Evolutionary conservation across 2,797 vertebrate genomes (phyloP).

Genomic region (Graptemys geographica): DNA sequence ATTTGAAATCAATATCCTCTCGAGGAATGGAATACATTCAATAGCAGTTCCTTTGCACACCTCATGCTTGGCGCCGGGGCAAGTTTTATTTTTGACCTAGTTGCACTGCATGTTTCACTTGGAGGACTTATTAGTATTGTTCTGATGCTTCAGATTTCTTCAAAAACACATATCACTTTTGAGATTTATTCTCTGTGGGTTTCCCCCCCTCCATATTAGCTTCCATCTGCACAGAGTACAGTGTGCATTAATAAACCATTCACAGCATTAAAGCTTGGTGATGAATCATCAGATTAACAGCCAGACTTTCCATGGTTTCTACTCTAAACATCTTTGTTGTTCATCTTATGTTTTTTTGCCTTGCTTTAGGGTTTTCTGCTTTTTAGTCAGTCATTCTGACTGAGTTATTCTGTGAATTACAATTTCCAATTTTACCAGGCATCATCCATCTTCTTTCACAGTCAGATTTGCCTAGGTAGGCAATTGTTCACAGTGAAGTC

Average conservation of each 20-base stretch:
- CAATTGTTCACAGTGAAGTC: neutral
- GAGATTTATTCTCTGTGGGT: neutral
- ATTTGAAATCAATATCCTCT: neutral
- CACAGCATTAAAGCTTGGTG: neutral
- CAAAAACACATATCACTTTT: neutral
- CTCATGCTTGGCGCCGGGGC: neutral
- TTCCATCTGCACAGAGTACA: neutral
- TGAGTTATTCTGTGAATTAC: neutral
- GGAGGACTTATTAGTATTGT: neutral
- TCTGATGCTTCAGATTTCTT: neutral
- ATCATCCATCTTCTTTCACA: slow-evolving; percentile 5
- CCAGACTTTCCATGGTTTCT: neutral
- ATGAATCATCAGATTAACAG: slow-evolving; percentile 26
- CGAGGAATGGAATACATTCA: neutral
- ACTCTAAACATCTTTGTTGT: neutral
- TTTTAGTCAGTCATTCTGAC: slow-evolving; percentile 15
- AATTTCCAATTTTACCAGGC: neutral
- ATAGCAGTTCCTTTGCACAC: accelerated
- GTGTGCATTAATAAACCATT: neutral
- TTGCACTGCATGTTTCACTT: neutral
- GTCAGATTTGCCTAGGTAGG: slow-evolving; percentile 16
- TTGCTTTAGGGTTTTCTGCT: slow-evolving; percentile 7
- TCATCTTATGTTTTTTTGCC: neutral
- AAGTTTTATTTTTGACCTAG: neutral
- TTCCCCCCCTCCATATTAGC: neutral